phyloP scores from a whole-genome alignment of 2,113 vertebrate species.

The Pollachius pollachius region DNA sequence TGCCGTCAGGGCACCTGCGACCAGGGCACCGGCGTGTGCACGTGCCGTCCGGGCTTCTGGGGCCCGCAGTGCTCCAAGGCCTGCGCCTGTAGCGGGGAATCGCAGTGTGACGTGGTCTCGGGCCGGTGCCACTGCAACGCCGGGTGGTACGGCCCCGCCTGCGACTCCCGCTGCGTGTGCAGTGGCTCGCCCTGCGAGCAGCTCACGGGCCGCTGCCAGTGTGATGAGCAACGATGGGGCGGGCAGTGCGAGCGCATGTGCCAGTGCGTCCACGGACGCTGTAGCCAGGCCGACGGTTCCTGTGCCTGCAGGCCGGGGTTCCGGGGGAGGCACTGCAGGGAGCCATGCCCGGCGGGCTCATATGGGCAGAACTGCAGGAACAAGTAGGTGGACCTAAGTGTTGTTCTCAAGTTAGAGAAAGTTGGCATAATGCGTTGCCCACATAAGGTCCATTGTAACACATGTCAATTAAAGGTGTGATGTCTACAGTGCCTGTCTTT shows the following conservation, averaged over 20 bases:
- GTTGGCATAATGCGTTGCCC: too few species aligned
- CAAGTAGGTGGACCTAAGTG: slow-evolving; percentile 40
- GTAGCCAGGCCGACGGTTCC: slow-evolving; percentile 83
- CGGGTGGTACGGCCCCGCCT: slow-evolving; percentile 84
- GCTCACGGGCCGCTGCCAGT: slow-evolving; percentile 83
- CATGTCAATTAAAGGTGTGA: neutral
- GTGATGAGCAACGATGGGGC: slow-evolving; percentile 81
- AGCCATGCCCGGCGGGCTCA: slow-evolving; percentile 83
- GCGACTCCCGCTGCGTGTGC: slow-evolving; percentile 83
- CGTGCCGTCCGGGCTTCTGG: slow-evolving; percentile 83
- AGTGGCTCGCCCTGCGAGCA: slow-evolving; percentile 85
- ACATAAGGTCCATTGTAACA: too few species aligned
- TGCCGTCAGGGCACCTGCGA: slow-evolving; percentile 85
- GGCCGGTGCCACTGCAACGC: slow-evolving; percentile 83
- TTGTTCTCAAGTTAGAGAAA: too few species aligned
- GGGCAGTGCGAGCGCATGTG: slow-evolving; percentile 82
- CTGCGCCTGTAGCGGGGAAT: slow-evolving; percentile 85
- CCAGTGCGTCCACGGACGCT: slow-evolving; percentile 83
- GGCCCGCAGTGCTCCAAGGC: slow-evolving; percentile 80
- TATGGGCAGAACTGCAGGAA: slow-evolving; percentile 85
- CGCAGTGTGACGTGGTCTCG: slow-evolving; percentile 79
- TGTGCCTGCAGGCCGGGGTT: slow-evolving; percentile 84
- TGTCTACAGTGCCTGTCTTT: neutral
- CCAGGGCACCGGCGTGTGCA: slow-evolving; percentile 82
- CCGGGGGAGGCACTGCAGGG: slow-evolving; percentile 84